Evolutionary conservation across 1,140 invertebrate species (phyloP).

Genomic region (Leguminivora glycinivorella): DNA sequence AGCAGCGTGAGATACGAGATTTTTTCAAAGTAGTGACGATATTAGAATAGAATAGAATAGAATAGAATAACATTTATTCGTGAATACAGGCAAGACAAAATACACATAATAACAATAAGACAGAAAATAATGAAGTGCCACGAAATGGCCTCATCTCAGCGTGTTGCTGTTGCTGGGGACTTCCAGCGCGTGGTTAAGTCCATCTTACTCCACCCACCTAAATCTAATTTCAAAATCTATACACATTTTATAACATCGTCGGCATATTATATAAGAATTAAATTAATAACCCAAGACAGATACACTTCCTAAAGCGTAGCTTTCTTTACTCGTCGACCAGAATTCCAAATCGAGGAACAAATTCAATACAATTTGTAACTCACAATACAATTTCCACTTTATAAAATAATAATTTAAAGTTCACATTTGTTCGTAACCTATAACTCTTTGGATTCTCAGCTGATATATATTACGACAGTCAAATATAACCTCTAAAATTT

Average conservation of each 20-base stretch:
- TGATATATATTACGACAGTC: slow-evolving; percentile 34
- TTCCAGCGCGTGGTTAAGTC: no score
- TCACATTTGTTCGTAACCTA: slow-evolving; percentile 33
- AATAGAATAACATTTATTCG: no score
- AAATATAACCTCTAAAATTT: background rate
- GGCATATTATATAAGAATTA: slow-evolving; percentile 46
- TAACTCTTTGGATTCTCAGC: slow-evolving; percentile 44
- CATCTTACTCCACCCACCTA: no score
- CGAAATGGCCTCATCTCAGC: no score
- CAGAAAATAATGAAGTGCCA: no score
- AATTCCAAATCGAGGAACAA: slow-evolving; percentile 72
- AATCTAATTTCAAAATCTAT: no score
- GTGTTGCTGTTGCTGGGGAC: no score
- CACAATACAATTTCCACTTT: slow-evolving; percentile 33
- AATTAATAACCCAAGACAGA: slow-evolving; percentile 60
- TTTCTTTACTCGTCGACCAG: slow-evolving; percentile 69
- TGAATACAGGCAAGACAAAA: no score
- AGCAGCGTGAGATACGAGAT: no score
- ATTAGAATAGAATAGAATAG: no score
- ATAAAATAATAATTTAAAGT: slow-evolving; percentile 41
- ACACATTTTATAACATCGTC: background rate
- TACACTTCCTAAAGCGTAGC: slow-evolving; percentile 69
- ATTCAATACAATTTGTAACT: slow-evolving; percentile 47
- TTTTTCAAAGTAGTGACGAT: no score
- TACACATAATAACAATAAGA: no score